phyloP scores from a whole-genome alignment of 2,797 vertebrate genomes.

The Poecilia gillii region DNA sequence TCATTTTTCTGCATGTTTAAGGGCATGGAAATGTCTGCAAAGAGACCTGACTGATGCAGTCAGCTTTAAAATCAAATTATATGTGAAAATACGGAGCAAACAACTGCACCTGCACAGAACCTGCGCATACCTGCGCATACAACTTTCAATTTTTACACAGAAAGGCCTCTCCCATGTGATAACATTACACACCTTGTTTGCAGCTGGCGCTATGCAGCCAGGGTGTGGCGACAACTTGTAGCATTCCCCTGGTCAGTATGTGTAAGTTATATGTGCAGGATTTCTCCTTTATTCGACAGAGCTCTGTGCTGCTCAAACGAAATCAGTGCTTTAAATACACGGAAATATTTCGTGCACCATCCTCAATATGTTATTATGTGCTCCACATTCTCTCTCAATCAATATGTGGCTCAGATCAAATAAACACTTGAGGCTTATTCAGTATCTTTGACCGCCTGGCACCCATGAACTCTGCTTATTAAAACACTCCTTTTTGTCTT shows the following conservation, averaged over 20 bases:
- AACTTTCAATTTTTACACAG: background rate
- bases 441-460: slow-evolving; percentile 13
- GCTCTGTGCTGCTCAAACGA: background rate
- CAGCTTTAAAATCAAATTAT: background rate
- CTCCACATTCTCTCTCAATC: background rate
- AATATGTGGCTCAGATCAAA: background rate
- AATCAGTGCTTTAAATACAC: background rate
- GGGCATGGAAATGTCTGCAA: background rate
- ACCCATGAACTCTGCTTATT: background rate
- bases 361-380: background rate
- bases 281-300: background rate
- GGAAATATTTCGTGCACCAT: background rate
- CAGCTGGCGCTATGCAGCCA: background rate
- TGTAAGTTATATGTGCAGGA: background rate
- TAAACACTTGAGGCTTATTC: background rate
- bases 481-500: background rate
- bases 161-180: background rate
- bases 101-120: background rate
- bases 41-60: background rate
- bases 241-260: background rate
- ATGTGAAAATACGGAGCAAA: background rate
- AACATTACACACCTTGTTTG: background rate
- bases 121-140: background rate
- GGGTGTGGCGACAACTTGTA: background rate
- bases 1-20: background rate